A percentile compares a stretch with the other conserved stretches of the same genome.
Evolutionary conservation across 2,888 invertebrate genomes (phyloP).

Genomic region (Diloba caeruleocephala): DNA sequence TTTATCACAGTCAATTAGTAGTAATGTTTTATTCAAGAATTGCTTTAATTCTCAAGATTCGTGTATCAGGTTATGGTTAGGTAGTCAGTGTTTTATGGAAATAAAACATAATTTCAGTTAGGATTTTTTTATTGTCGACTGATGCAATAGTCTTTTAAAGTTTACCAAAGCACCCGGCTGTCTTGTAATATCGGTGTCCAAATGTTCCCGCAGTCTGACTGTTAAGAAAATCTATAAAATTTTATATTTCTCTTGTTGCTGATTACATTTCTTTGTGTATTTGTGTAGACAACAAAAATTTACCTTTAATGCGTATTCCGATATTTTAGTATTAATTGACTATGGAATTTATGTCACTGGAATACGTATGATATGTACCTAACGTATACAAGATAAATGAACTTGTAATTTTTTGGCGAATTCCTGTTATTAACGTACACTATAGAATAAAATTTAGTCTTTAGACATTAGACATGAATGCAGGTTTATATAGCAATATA

Average conservation of each 20-base stretch:
- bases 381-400: slow-evolving; percentile 7
- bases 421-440: slow-evolving; percentile 2
- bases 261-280: slow-evolving; percentile 44
- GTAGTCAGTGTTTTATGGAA: slow-evolving; percentile 27
- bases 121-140: slow-evolving; percentile 29
- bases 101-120: slow-evolving; percentile 20
- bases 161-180: slow-evolving; percentile 31
- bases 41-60: no score
- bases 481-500: no score
- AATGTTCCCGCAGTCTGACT: slow-evolving; percentile 40
- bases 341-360: slow-evolving; percentile 8
- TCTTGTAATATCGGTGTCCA: slow-evolving; percentile 26
- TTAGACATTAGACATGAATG: no score
- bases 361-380: background rate
- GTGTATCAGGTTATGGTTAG: slow-evolving; percentile 16
- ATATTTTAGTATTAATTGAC: slow-evolving; percentile 12
- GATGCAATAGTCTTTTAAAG: slow-evolving; percentile 27
- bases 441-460: slow-evolving; percentile 1
- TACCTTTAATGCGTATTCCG: slow-evolving; percentile 8
- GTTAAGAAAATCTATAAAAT: slow-evolving; percentile 45
- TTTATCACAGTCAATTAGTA: no score
- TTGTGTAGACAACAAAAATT: slow-evolving; percentile 16
- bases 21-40: no score
- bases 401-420: background rate
- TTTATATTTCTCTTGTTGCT: slow-evolving; percentile 39